Conservation (phyloP, 1,140 invertebrate genomes). For the Rhynchophorus ferrugineus region DNA sequence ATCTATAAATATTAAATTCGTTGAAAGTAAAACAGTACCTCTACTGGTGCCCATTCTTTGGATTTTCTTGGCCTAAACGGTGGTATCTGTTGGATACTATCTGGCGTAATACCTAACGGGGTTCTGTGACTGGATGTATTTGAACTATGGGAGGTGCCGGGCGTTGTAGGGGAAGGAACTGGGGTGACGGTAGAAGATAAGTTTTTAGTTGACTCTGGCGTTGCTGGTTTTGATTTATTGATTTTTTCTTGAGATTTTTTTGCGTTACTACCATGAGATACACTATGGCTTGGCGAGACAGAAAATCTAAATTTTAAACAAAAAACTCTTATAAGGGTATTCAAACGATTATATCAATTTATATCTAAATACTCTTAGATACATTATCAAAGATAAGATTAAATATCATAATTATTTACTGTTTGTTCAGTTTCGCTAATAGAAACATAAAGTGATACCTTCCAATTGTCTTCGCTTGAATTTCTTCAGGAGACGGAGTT, state of each 20-base stretch:
- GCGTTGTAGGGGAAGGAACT: conserved; percentile 28
- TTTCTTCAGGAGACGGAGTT: conserved; percentile 34
- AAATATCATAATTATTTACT: no score
- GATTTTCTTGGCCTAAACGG: conserved; percentile 48
- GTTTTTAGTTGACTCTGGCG: conserved; percentile 17
- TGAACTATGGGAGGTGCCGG: conserved; percentile 29
- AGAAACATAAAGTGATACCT: no score
- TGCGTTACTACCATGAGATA: conserved; percentile 15
- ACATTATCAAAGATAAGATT: no score
- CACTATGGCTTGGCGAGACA: conserved; percentile 39
- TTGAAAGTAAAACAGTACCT: conserved; percentile 24
- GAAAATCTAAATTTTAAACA: conserved; percentile 32
- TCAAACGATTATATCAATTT: not conserved
- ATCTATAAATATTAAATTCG: no score
- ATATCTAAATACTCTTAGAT: no score
- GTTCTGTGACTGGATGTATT: conserved; percentile 32
- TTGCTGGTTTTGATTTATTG: conserved; percentile 18
- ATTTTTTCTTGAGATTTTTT: conserved; percentile 28
- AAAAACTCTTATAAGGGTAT: not conserved
- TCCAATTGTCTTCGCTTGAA: conserved; percentile 34
- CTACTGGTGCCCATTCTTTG: conserved; percentile 41
- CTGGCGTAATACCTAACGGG: conserved; percentile 39
- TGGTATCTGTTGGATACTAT: conserved; percentile 47
- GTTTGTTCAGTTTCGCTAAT: no score
- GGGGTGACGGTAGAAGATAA: conserved; percentile 24